phyloP scores from a whole-genome alignment of 2,888 invertebrate species.

The Operophtera brumata region DNA sequence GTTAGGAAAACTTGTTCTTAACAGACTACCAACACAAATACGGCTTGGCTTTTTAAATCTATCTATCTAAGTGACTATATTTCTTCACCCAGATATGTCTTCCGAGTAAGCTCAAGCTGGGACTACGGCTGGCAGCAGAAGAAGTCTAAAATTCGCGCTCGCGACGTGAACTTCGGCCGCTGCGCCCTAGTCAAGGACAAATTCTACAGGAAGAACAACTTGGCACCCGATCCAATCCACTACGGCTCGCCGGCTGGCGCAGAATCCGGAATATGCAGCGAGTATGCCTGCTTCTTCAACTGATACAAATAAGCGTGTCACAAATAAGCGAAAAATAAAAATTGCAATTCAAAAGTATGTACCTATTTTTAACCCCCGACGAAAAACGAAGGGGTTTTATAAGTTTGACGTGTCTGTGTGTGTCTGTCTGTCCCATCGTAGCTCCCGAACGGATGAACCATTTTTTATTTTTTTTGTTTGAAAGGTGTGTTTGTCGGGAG shows the following conservation, averaged over 20 bases:
- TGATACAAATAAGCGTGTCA: not conserved
- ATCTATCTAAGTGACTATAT: too few relatives aligned
- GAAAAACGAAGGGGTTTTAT: too few relatives aligned
- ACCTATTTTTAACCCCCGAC: too few relatives aligned
- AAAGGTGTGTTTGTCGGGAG: too few relatives aligned
- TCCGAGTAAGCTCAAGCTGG: conserved; percentile 73
- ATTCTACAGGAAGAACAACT: conserved; percentile 80
- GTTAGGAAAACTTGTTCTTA: too few relatives aligned
- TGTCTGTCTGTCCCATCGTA: too few relatives aligned
- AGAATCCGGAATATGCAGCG: conserved; percentile 63
- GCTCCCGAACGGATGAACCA: too few relatives aligned
- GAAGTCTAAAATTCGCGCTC: conserved; percentile 48
- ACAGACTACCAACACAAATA: too few relatives aligned
- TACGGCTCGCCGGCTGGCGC: conserved; percentile 73
- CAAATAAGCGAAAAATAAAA: not conserved
- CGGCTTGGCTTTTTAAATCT: too few relatives aligned
- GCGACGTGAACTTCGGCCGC: conserved; percentile 71
- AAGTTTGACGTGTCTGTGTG: too few relatives aligned
- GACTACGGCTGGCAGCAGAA: conserved; percentile 83
- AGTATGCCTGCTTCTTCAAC: conserved; percentile 58
- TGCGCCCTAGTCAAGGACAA: conserved; percentile 76
- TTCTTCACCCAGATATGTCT: conserved; percentile 67
- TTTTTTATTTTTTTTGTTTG: too few relatives aligned
- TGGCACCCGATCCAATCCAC: conserved; percentile 78
- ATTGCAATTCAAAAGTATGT: too few relatives aligned